These are phyloP conservation scores for Eulithis testata DNA, from an alignment of 2,888 invertebrate genomes.

Conservation along the genomic window DNA sequence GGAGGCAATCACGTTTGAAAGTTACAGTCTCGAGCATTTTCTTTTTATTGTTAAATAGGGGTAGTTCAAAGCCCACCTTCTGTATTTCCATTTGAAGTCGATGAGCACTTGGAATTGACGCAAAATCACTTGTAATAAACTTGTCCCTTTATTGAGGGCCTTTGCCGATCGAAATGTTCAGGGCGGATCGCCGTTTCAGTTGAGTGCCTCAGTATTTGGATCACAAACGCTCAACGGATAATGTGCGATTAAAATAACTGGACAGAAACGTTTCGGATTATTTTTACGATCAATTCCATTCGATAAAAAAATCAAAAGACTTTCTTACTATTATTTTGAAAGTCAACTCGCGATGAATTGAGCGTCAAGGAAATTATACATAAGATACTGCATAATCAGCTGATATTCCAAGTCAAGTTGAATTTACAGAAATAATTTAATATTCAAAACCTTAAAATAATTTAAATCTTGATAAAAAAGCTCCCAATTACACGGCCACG, in stretches of 20 bases:
- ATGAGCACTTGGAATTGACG: slow-evolving; percentile 25
- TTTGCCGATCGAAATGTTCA: slow-evolving; percentile 23
- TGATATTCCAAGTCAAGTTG: neutral
- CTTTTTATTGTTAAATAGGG: neutral
- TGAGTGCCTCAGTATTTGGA: slow-evolving; percentile 11
- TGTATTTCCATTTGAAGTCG: neutral
- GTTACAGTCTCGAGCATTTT: neutral
- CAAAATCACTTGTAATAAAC: slow-evolving; percentile 35
- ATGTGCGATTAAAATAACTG: slow-evolving; percentile 9
- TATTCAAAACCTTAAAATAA: slow-evolving; percentile 9
- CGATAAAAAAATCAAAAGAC: too few species aligned
- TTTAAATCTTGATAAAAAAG: slow-evolving; percentile 12
- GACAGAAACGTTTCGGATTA: neutral
- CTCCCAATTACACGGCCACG: slow-evolving; percentile 21
- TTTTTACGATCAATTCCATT: neutral
- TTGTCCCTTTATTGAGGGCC: slow-evolving; percentile 29
- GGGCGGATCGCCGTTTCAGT: slow-evolving; percentile 21
- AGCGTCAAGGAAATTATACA: too few species aligned
- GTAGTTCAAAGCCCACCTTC: neutral
- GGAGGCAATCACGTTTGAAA: too few species aligned
- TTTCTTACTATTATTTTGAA: too few species aligned
- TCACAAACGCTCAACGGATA: slow-evolving; percentile 16
- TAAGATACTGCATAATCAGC: too few species aligned
- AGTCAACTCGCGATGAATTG: too few species aligned
- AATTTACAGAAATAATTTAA: neutral